Conservation (phyloP, 2,113 vertebrate species). For the Orthonyx spaldingii region DNA sequence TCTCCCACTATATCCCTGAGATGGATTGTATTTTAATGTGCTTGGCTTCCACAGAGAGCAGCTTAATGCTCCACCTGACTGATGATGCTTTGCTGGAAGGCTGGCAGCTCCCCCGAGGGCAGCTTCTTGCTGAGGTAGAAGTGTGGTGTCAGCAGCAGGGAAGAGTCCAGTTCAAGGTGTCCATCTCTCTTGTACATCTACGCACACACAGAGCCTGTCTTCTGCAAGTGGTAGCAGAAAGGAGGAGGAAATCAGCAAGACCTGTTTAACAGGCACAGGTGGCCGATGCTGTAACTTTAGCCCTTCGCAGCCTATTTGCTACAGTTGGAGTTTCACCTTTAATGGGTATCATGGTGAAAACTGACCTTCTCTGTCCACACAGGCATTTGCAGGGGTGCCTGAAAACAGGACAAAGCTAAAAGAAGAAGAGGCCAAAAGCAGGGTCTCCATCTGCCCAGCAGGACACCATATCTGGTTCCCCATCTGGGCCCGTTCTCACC, state of each 20-base stretch:
- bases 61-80: constrained; percentile 30
- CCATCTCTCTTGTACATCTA: not conserved
- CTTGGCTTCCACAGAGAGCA: constrained; percentile 13
- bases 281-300: not conserved
- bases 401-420: not conserved
- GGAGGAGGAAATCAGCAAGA: not conserved
- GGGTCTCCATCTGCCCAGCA: not conserved
- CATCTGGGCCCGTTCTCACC: not conserved
- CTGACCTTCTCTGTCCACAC: not conserved
- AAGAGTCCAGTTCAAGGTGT: not conserved
- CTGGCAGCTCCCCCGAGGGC: constrained; percentile 35
- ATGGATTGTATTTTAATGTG: constrained; percentile 60
- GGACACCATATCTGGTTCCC: not conserved
- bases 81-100: constrained; percentile 16
- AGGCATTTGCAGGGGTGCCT: not conserved
- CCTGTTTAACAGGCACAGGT: not conserved
- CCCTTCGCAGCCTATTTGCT: not conserved
- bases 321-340: not conserved
- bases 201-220: not conserved
- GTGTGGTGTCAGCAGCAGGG: constrained; percentile 41
- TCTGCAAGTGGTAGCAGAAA: not conserved
- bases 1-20: constrained; percentile 2
- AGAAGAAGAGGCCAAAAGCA: not conserved
- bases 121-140: constrained; percentile 31
- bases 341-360: not conserved